Conservation (phyloP, 2,113 vertebrate genomes). For the Podiceps cristatus region DNA sequence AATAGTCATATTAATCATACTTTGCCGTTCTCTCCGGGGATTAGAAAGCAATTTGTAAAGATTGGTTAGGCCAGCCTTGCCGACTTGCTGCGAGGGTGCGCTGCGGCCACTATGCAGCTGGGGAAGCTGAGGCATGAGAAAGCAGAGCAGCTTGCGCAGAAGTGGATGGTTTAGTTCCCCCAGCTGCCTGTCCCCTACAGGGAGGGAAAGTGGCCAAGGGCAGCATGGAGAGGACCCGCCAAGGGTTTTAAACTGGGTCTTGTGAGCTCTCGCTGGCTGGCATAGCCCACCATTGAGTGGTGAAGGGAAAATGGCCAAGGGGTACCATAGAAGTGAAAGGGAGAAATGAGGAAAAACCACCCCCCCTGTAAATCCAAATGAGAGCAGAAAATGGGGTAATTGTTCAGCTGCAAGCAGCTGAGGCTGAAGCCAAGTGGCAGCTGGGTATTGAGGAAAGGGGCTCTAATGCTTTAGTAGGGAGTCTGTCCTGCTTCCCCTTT, state of each 20-base stretch:
- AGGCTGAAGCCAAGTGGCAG: not conserved
- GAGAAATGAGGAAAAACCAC: not conserved
- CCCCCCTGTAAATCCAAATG: not conserved
- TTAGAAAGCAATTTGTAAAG: conserved; percentile 42
- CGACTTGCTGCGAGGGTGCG: not conserved
- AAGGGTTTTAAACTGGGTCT: not conserved
- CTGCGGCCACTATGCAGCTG: fast-evolving
- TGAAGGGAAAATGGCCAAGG: not conserved
- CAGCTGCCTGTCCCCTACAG: not conserved
- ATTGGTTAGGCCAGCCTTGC: not conserved
- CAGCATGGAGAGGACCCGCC: not conserved
- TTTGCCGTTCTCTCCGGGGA: not conserved
- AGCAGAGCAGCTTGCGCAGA: not conserved
- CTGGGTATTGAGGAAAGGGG: not conserved
- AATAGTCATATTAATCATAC: conserved; percentile 59
- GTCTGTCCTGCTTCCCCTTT: not conserved
- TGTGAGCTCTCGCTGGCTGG: fast-evolving
- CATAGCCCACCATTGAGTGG: fast-evolving
- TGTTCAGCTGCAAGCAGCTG: not conserved
- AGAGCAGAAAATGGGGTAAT: not conserved
- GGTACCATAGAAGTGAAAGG: not conserved
- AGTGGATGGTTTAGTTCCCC: not conserved
- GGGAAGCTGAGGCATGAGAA: not conserved
- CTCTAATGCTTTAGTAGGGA: not conserved
- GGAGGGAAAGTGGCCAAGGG: not conserved